Evolutionary conservation across 2,113 vertebrate genomes (phyloP).

Genomic region (Alexandromys fortis): DNA sequence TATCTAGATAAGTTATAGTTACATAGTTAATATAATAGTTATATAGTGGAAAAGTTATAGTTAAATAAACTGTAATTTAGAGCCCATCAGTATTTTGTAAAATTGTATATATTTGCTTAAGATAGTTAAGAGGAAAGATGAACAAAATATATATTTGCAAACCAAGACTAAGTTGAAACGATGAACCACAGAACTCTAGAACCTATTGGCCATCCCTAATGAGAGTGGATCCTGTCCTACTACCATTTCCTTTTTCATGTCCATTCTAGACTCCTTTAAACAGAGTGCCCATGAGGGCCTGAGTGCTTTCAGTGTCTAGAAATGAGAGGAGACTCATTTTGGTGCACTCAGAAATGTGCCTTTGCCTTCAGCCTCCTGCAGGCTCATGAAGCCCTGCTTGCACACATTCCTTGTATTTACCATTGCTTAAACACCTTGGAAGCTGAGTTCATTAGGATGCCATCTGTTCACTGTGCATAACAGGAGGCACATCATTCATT

Average conservation of each 20-base stretch:
- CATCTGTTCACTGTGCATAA: not conserved
- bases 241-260: not conserved
- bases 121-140: not conserved
- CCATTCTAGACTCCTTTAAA: not conserved
- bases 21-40: too few species aligned
- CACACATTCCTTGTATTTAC: conserved; percentile 14
- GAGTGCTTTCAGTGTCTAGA: not conserved
- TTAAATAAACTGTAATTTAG: not conserved
- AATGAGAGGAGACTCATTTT: not conserved
- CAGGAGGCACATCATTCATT: not conserved
- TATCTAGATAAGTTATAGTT: too few species aligned
- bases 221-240: not conserved
- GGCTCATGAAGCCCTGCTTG: not conserved
- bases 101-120: not conserved
- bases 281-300: not conserved
- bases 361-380: not conserved
- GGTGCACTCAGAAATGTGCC: not conserved
- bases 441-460: not conserved
- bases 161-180: not conserved
- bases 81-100: not conserved
- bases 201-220: not conserved
- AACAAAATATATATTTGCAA: not conserved
- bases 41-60: too few species aligned
- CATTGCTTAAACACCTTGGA: not conserved
- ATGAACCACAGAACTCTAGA: not conserved